Conservation (phyloP, 1,140 invertebrate genomes). For the Globodera rostochiensis region DNA sequence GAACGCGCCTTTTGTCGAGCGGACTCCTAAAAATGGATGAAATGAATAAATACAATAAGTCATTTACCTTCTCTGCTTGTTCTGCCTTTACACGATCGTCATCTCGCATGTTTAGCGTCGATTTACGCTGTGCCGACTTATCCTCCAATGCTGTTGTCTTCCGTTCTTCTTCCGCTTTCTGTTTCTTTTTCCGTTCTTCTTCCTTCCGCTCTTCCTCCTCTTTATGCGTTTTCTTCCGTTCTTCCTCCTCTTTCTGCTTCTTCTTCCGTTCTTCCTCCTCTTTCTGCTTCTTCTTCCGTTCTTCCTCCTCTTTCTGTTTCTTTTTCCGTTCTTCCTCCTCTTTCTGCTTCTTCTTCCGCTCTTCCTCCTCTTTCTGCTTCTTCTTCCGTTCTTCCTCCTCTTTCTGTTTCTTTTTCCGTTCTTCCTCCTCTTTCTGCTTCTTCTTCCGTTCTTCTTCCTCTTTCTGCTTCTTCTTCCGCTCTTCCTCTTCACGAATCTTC, state of each 20-base stretch:
- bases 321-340: neutral
- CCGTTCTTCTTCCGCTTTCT: neutral
- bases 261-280: neutral
- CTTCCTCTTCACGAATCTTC: slow-evolving; percentile 37
- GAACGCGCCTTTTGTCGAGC: slow-evolving; percentile 39
- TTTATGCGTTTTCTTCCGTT: neutral
- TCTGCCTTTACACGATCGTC: slow-evolving; percentile 48
- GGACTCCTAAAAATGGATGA: slow-evolving; percentile 50
- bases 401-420: slow-evolving; percentile 2
- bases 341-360: neutral
- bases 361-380: neutral
- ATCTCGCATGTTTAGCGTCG: slow-evolving; percentile 54
- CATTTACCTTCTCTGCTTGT: slow-evolving; percentile 51
- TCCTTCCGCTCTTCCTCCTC: slow-evolving; percentile 46
- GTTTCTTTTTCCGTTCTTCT: slow-evolving; percentile 47
- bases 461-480: slow-evolving; percentile 26
- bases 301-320: neutral
- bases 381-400: slow-evolving; percentile 13
- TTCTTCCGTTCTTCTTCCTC: neutral
- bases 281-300: neutral
- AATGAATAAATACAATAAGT: neutral
- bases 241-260: slow-evolving; percentile 1
- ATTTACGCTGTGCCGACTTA: slow-evolving; percentile 55
- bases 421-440: neutral
- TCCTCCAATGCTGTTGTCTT: slow-evolving; percentile 39